Base-by-base conservation (phyloP, 2,888 invertebrate species). In the Parochlus steinenii region DNA sequence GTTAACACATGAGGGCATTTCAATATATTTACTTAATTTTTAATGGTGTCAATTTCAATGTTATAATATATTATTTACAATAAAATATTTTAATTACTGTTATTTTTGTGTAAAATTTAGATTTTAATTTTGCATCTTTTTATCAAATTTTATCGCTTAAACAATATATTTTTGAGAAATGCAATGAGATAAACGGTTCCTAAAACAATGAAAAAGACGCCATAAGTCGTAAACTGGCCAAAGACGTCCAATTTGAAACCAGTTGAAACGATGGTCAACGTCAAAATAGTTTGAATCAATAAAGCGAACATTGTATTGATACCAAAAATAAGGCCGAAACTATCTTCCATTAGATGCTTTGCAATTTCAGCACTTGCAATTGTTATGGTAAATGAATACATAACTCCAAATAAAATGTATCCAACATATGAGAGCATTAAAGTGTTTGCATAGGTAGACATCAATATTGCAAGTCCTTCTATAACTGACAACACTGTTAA, bases 271-370 rank as follows among this genome's bases (percentile, higher is more conserved):
- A 36, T 17, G 5, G 8, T 11, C 10, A 36, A 5, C n/a, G 87
- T 92, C 23, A 92, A 57, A 20, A 85, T 51, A 1, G 82, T 74
- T 57, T 92, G 89, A 1, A 87, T 54, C 1, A 70, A 52, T 4
- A 90, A 65, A 4, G 87, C 85, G 1, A 82, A 42, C 38, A 90
- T 73, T 0, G 82, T 87, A 56, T 89, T 92, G 44, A 89, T 67
- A 4, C 92, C 92, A 56, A 92, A 90, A 43, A 93, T 76, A 4
- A 92, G 63, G 1, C 86, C 90, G 53, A 82, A 89, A 55, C 83
- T 83, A 33, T 87, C 83, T 46, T 81, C 77, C 37, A 71, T 66
- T 39, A 92, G 65, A 41, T 74, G 64, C 41, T 77, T 71, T 0
- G 92, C 90, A 34, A 93, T 80, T 62, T 89, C 86, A 30, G 80